These are phyloP conservation scores for Chaetura pelagica DNA, from an alignment of 2,113 vertebrate species.

Conservation along the genomic window DNA sequence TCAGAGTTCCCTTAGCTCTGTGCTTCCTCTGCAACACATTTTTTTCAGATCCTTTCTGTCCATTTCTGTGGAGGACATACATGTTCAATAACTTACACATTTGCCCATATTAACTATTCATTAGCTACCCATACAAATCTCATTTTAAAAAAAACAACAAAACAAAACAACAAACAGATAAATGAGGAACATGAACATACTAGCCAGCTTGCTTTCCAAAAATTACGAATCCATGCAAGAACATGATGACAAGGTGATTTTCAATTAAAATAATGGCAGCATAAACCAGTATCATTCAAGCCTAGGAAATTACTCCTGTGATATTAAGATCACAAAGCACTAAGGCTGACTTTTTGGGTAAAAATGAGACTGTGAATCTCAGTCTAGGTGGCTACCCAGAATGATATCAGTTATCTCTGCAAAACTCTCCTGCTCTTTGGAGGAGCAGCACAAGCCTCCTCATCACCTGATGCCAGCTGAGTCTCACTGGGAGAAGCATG, in stretches of 20 bases:
- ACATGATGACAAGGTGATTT: conserved; percentile 29
- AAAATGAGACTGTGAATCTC: not conserved
- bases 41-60: not conserved
- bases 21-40: not conserved
- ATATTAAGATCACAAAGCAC: not conserved
- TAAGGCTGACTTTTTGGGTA: not conserved
- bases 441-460: not conserved
- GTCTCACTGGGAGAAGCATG: not conserved
- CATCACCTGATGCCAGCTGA: not conserved
- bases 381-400: not conserved
- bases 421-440: not conserved
- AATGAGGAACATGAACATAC: not conserved
- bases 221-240: conserved; percentile 23
- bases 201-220: conserved; percentile 40
- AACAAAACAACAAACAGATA: not conserved
- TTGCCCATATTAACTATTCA: not conserved
- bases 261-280: conserved; percentile 26
- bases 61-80: not conserved
- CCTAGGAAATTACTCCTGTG: not conserved
- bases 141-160: not conserved
- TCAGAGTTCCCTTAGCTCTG: not conserved
- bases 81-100: not conserved
- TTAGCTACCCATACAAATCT: not conserved
- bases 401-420: not conserved
- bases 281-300: not conserved